A percentile compares a stretch with the other conserved stretches of the same genome.
phyloP scores from a whole-genome alignment of 1,140 invertebrate species.

The Anthonomus grandis region DNA sequence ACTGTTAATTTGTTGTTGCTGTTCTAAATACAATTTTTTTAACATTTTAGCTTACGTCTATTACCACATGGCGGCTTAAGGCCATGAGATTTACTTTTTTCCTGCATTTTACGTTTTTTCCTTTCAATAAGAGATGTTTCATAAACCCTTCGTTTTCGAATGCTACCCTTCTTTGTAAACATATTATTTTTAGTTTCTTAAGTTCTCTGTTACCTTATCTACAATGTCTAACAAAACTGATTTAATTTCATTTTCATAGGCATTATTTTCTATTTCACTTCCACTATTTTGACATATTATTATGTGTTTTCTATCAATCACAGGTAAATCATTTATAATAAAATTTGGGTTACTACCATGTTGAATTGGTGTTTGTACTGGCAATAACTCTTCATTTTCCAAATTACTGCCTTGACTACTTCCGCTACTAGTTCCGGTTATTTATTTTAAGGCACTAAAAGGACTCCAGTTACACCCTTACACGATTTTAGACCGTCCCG shows the following conservation, averaged over 20 bases:
- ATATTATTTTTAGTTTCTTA: not conserved
- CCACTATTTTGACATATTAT: no score
- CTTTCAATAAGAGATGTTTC: slow-evolving; percentile 12
- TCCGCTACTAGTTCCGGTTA: no score
- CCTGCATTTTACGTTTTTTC: slow-evolving; percentile 9
- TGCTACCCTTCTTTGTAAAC: slow-evolving; percentile 12
- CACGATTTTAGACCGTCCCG: no score
- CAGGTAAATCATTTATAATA: not conserved
- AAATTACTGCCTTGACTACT: not conserved
- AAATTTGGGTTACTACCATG: slow-evolving; percentile 2
- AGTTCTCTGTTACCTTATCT: slow-evolving; percentile 1
- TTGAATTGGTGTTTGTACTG: not conserved
- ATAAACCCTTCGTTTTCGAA: slow-evolving; percentile 17
- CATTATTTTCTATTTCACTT: slow-evolving; percentile 2
- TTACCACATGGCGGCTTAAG: slow-evolving; percentile 19
- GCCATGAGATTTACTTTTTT: slow-evolving; percentile 7
- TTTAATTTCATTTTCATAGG: slow-evolving; percentile 11
- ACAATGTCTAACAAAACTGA: slow-evolving; percentile 3
- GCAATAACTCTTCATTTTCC: not conserved
- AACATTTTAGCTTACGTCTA: slow-evolving; percentile 17
- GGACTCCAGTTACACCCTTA: no score
- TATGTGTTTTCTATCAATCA: no score
- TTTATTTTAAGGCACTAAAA: no score
- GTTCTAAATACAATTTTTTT: slow-evolving; percentile 11
- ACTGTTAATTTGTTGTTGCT: slow-evolving; percentile 18